Percentiles rank a stretch among this genome's conserved stretches.
Conservation (phyloP, 2,888 invertebrate genomes). For the Petrolisthes cinctipes region DNA sequence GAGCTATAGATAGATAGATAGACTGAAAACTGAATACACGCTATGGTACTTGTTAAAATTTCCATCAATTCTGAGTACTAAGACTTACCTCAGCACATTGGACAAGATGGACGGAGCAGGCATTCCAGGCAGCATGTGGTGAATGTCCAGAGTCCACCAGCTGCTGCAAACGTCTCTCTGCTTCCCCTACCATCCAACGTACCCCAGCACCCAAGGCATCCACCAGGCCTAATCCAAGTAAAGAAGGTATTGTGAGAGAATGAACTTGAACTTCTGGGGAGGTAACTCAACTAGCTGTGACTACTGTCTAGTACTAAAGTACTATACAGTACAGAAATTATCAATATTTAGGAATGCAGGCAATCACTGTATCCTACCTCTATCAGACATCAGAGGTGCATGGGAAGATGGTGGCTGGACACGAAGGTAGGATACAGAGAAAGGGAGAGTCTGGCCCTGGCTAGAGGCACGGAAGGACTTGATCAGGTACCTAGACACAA, state of each 20-base stretch:
- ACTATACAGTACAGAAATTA: neutral
- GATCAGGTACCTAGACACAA: constrained; percentile 77
- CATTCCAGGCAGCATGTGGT: constrained; percentile 88
- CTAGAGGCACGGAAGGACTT: constrained; percentile 82
- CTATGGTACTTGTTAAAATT: neutral
- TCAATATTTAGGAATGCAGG: neutral
- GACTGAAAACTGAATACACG: neutral
- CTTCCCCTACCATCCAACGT: constrained; percentile 29
- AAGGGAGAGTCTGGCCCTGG: constrained; percentile 76
- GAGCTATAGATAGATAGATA: no score
- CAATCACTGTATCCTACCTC: neutral
- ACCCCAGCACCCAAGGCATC: constrained; percentile 41
- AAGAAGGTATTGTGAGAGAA: neutral
- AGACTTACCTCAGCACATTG: constrained; percentile 81
- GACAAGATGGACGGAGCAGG: constrained; percentile 84
- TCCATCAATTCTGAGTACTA: neutral
- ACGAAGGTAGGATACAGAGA: constrained; percentile 80
- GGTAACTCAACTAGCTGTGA: neutral
- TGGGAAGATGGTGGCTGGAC: neutral
- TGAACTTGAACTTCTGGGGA: neutral
- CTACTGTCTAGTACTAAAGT: neutral
- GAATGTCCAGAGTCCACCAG: constrained; percentile 75
- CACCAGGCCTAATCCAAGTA: constrained; percentile 39
- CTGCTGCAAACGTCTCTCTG: constrained; percentile 78
- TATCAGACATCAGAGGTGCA: neutral